These are phyloP conservation scores for human DNA, from an alignment of 2,113 vertebrate species.

Conservation along the genomic window DNA sequence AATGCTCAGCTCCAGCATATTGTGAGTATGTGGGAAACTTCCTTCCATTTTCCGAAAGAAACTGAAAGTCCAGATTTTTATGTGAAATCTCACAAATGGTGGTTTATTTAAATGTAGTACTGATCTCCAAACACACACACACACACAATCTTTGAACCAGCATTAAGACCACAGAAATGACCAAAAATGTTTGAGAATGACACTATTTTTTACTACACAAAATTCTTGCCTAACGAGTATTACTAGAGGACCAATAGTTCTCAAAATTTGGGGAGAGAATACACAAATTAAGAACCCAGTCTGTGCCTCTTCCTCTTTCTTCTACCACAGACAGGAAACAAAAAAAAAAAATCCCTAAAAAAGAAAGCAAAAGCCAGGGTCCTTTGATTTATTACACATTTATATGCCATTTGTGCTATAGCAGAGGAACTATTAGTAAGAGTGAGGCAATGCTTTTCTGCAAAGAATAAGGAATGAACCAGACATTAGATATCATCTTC, in stretches of 20 bases:
- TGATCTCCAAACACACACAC: not conserved
- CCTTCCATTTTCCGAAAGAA: not conserved
- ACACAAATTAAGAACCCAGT: not conserved
- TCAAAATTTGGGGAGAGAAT: not conserved
- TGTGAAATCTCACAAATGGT: not conserved
- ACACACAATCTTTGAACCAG: not conserved
- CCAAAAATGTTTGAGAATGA: constrained; percentile 2
- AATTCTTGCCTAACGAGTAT: not conserved
- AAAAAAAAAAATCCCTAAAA: not conserved
- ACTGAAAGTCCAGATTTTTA: not conserved
- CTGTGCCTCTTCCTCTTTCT: not conserved
- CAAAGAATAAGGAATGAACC: not conserved
- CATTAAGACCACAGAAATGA: not conserved
- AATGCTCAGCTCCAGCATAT: not conserved
- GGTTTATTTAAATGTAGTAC: not conserved
- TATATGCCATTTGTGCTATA: not conserved
- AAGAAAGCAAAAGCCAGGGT: not conserved
- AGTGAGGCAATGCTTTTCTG: not conserved
- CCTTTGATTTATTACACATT: not conserved
- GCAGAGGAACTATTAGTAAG: not conserved
- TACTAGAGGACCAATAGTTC: not conserved
- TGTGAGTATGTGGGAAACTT: not conserved
- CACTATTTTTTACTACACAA: not conserved
- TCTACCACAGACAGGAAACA: not conserved
- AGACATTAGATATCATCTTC: not conserved